phyloP scores from a whole-genome alignment of 2,113 vertebrate genomes.

The Salvelinus sp. region DNA sequence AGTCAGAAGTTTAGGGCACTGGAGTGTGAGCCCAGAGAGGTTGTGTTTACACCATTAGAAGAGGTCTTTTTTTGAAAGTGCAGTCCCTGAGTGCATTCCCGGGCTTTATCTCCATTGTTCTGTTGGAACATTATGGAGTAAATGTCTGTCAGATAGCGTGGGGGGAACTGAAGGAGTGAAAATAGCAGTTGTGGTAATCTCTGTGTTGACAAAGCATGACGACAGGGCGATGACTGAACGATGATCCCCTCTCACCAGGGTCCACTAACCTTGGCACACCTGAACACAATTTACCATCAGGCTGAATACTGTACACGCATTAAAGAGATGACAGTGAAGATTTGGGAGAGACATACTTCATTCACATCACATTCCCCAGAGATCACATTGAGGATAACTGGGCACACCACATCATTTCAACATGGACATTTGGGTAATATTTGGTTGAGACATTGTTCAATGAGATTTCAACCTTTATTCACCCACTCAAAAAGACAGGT shows the following conservation, averaged over 20 bases:
- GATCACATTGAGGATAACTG: neutral
- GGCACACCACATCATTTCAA: too few relatives aligned
- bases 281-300: conserved; percentile 41
- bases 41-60: neutral
- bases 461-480: too few relatives aligned
- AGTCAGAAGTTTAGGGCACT: neutral
- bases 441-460: too few relatives aligned
- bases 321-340: conserved; percentile 12
- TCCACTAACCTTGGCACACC: conserved; percentile 52
- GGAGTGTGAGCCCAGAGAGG: neutral
- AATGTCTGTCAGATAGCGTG: conserved; percentile 37
- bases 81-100: neutral
- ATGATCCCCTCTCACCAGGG: conserved; percentile 46
- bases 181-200: conserved; percentile 39
- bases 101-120: conserved; percentile 44
- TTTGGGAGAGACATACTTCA: conserved; percentile 1
- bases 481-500: too few relatives aligned
- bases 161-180: conserved; percentile 28
- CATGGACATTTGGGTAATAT: too few relatives aligned
- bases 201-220: conserved; percentile 39
- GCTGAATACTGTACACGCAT: conserved; percentile 26
- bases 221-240: conserved; percentile 49
- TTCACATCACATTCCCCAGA: neutral
- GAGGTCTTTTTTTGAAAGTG: neutral
- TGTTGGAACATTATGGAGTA: conserved; percentile 11